Conservation (phyloP, 2,797 vertebrate species). For the Tiaroga cobitis region DNA sequence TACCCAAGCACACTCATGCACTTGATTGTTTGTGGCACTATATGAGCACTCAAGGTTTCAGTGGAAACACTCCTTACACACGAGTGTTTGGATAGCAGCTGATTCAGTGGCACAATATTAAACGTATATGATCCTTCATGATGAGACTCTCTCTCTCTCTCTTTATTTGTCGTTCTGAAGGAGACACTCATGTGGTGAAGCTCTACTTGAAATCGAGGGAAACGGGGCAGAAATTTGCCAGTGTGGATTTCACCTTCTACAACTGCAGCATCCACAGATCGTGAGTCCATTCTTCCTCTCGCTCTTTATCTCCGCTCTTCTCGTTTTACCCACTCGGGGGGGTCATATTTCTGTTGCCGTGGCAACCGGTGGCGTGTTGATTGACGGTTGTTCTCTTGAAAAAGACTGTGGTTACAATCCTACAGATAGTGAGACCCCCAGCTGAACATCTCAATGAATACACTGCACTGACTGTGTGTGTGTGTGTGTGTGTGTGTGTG, state of each 20-base stretch:
- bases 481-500: slow-evolving; percentile 19
- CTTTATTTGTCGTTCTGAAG: slow-evolving; percentile 67
- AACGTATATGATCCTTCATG: neutral
- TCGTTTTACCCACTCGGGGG: slow-evolving; percentile 28
- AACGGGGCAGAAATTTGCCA: slow-evolving; percentile 94
- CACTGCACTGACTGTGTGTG: neutral
- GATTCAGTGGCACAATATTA: neutral
- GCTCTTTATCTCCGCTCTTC: slow-evolving; percentile 41
- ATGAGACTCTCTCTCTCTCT: neutral
- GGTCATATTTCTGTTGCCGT: slow-evolving; percentile 54
- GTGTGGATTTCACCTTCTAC: slow-evolving; percentile 96
- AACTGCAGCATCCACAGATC: slow-evolving; percentile 98
- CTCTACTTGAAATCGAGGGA: slow-evolving; percentile 97
- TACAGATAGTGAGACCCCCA: slow-evolving; percentile 24
- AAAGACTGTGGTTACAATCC: slow-evolving; percentile 26
- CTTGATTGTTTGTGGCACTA: neutral
- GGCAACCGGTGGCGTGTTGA: slow-evolving; percentile 52
- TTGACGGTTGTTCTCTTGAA: slow-evolving; percentile 55
- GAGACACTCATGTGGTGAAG: slow-evolving; percentile 93
- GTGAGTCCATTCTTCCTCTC: slow-evolving; percentile 79
- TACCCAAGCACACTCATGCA: neutral
- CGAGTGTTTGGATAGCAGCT: neutral
- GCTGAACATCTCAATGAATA: slow-evolving; percentile 33
- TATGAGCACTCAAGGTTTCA: neutral
- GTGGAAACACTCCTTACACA: neutral